Percentiles rank a stretch among this genome's conserved stretches.
These are phyloP conservation scores for Bovichtus variegatus DNA, from an alignment of 2,797 vertebrate species.

Conservation along the genomic window DNA sequence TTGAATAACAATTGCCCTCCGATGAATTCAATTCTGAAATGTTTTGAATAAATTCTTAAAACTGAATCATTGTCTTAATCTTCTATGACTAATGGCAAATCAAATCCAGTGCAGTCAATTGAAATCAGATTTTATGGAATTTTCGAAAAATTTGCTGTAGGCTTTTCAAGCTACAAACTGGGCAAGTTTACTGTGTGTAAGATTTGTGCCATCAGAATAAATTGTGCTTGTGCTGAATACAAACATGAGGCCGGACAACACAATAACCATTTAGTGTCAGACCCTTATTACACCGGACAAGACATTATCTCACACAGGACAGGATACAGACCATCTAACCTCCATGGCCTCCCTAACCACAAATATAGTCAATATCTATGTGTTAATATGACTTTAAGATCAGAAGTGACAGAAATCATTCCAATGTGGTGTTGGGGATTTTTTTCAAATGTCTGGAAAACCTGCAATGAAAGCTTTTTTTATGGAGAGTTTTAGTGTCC, in stretches of 20 bases:
- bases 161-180: constrained; percentile 23
- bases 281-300: neutral
- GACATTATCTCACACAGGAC: constrained; percentile 29
- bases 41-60: neutral
- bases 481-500: constrained; percentile 55
- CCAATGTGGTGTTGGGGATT: neutral
- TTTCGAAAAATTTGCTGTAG: constrained; percentile 29
- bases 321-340: constrained; percentile 25
- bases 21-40: neutral
- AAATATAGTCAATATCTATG: constrained; percentile 36
- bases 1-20: neutral
- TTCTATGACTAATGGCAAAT: neutral
- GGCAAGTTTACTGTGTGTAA: neutral
- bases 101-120: constrained; percentile 17
- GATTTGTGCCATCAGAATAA: constrained; percentile 2
- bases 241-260: constrained; percentile 21
- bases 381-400: constrained; percentile 36
- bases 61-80: neutral
- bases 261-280: constrained; percentile 12
- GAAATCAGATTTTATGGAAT: constrained; percentile 16
- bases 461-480: constrained; percentile 45
- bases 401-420: constrained; percentile 29
- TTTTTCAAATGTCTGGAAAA: constrained; percentile 36
- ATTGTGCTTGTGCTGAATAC: constrained; percentile 31
- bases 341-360: constrained; percentile 16